Evolutionary conservation across 37 sponge, comb jelly and placozoan genomes (phyloP).

Genomic region (Mnemiopsis leidyi): DNA sequence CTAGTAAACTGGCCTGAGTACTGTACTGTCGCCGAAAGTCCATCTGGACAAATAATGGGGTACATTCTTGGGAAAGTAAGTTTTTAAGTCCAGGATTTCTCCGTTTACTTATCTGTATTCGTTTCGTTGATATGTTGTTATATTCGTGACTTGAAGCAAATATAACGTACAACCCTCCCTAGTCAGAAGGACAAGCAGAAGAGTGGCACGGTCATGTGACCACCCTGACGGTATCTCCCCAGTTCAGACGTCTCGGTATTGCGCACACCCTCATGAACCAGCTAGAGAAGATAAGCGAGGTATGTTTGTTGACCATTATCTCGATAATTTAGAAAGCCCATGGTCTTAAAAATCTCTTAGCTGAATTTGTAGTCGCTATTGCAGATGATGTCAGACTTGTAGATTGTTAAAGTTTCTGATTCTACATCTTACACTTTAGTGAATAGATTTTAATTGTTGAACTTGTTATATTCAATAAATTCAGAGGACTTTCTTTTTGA

Average conservation of each 20-base stretch:
- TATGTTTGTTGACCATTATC: too few species aligned
- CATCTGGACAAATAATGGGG: conserved; percentile 91
- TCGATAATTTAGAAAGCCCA: too few species aligned
- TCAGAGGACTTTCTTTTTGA: too few species aligned
- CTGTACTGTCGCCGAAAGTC: conserved; percentile 84
- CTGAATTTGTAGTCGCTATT: too few species aligned
- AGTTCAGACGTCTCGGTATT: conserved; percentile 86
- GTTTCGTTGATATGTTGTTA: conserved; percentile 30
- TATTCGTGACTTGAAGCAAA: conserved; percentile 66
- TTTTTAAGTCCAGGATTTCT: not conserved
- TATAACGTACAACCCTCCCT: not conserved
- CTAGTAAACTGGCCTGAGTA: conserved; percentile 91
- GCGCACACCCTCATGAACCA: conserved; percentile 84
- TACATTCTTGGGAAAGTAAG: conserved; percentile 89
- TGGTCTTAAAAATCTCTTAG: too few species aligned
- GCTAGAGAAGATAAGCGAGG: conserved; percentile 87
- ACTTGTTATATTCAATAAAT: too few species aligned
- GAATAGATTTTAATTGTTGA: too few species aligned
- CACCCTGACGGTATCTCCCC: conserved; percentile 84
- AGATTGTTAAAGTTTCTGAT: too few species aligned
- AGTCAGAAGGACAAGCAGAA: conserved; percentile 26
- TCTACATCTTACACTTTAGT: too few species aligned
- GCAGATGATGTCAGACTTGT: too few species aligned
- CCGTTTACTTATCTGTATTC: not conserved
- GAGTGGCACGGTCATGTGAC: conserved; percentile 99